Evolutionary conservation across 1,140 invertebrate species (phyloP), one percentile per base, ranked within the genome.

Genomic region (Neodiprion fabricii): DNA sequence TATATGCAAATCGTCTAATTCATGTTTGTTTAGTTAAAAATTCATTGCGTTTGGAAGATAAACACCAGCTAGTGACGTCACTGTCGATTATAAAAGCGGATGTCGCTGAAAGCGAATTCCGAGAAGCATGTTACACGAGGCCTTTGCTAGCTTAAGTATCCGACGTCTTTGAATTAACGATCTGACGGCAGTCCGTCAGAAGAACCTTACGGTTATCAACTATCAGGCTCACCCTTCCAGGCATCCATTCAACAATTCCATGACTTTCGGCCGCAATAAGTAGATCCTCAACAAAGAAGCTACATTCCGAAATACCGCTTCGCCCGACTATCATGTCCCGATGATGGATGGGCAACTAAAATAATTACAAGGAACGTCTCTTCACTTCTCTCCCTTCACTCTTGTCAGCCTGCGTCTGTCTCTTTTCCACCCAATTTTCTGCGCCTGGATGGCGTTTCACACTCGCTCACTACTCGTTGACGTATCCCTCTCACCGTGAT

Each of bases 361-460:
- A 69, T 69, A 69, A 69, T 69, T 69, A 69, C 67, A 69, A 10
- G 17, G 40, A 69, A 69, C 1, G 23, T 69, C 67, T 69, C 40
- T 69, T 69, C 17, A 21, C 40, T 69, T 9, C 11, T 47, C 67
- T 23, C 17, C 11, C 67, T 61, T n/a, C 53, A 61, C 40, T 47
- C 17, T 21, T 69, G 17, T 5, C 67, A 47, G 40, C 67, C 67
- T 65, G 67, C 11, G 9, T 69, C 23, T 47, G 17, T 69, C 67
- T 69, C 67, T 69, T 47, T 23, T 47, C 17, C 67, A 17, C 9
- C 14, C 67, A 23, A 21, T 69, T 69, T 69, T 21, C 10, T 21
- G 17, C 67, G 11, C n/a, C 53, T 61, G 53, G 28, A 40, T 40
- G 28, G 28, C 28, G 28, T 40, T 40, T 40, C 28, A 40, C 28